Percentiles rank a stretch among this genome's conserved stretches.
phyloP scores from a whole-genome alignment of 2,888 invertebrate genomes.

The Allygus modestus region DNA sequence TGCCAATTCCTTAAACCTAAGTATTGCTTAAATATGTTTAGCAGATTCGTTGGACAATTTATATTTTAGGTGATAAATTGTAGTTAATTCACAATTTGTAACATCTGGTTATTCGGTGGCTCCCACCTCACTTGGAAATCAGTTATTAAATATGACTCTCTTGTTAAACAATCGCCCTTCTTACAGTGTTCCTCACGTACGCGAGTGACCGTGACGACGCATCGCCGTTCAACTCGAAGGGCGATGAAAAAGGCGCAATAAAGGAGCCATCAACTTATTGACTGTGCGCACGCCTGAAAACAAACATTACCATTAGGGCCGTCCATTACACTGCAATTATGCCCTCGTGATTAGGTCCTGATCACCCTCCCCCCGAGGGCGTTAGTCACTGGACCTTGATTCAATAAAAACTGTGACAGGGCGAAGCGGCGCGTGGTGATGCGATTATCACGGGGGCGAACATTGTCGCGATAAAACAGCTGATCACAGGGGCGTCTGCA shows the following conservation, averaged over 20 bases:
- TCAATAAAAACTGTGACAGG: constrained; percentile 53
- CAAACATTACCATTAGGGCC: constrained; percentile 35
- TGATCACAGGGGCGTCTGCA: constrained; percentile 22
- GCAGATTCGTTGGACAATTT: no score
- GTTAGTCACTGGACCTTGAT: constrained; percentile 53
- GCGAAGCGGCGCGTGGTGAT: constrained; percentile 12
- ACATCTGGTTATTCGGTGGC: no score
- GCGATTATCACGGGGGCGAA: background rate
- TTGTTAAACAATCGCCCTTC: no score
- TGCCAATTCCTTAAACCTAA: no score
- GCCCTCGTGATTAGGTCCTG: constrained; percentile 46
- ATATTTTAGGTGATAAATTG: no score
- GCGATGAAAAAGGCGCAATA: constrained; percentile 38
- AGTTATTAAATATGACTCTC: no score
- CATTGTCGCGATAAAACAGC: constrained; percentile 34
- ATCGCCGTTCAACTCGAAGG: background rate
- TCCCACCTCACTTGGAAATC: no score
- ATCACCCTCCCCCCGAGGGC: constrained; percentile 29
- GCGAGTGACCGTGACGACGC: background rate
- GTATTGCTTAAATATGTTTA: no score
- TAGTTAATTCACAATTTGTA: no score
- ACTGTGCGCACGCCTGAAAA: constrained; percentile 40
- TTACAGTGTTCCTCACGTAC: background rate
- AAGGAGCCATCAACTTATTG: constrained; percentile 48
- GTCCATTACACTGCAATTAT: constrained; percentile 48